Evolutionary conservation across 1,140 invertebrate genomes (phyloP).

Genomic region (Apis cerana): DNA sequence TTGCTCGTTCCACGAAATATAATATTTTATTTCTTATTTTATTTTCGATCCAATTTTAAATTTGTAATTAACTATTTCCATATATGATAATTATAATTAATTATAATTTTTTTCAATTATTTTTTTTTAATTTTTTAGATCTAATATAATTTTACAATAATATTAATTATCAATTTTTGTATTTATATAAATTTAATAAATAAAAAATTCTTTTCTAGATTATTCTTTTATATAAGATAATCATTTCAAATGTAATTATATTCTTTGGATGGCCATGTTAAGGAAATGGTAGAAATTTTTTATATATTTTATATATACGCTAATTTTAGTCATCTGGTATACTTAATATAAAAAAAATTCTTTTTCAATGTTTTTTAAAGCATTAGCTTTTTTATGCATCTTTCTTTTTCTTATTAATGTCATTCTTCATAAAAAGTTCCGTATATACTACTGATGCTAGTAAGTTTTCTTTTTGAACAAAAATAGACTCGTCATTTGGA

Average conservation of each 20-base stretch:
- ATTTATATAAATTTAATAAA: not conserved
- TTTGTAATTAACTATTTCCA: not conserved
- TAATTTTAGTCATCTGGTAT: not conserved
- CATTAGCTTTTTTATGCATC: not conserved
- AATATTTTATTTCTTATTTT: not conserved
- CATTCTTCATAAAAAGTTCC: not conserved
- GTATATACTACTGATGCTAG: not conserved
- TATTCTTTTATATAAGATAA: not conserved
- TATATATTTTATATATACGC: not conserved
- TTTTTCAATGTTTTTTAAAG: not conserved
- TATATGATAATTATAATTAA: not conserved
- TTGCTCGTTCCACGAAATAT: not conserved
- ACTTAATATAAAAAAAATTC: conserved; percentile 12
- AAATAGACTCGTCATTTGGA: conserved; percentile 38
- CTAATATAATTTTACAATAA: not conserved
- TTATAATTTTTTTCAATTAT: not conserved
- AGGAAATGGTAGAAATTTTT: not conserved
- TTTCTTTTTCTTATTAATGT: conserved; percentile 17
- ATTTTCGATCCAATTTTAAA: not conserved
- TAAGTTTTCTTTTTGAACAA: conserved; percentile 5
- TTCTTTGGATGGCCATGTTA: no score
- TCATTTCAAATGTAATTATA: not conserved
- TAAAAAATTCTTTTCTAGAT: not conserved
- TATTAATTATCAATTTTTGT: not conserved
- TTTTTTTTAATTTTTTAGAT: not conserved